phyloP scores from a whole-genome alignment of 2,797 vertebrate species.

The Sphenodon punctatus region DNA sequence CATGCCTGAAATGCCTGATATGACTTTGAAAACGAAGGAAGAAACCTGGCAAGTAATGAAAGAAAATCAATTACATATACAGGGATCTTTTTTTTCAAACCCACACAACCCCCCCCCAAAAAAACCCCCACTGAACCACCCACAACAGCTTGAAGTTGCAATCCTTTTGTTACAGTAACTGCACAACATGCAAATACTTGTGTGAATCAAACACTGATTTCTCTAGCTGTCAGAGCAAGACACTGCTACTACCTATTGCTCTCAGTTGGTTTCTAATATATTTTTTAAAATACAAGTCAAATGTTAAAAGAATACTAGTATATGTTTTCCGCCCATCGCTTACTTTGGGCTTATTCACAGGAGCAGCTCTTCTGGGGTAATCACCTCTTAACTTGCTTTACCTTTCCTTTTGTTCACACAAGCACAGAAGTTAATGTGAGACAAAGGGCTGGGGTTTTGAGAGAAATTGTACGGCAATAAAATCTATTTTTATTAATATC shows the following conservation, averaged over 20 bases:
- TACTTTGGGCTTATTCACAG: too few species aligned
- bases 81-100: background rate
- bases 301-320: conserved; percentile 8
- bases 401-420: too few species aligned
- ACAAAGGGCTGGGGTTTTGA: too few species aligned
- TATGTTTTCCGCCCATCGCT: conserved; percentile 19
- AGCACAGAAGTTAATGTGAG: too few species aligned
- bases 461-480: too few species aligned
- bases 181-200: conserved; percentile 51
- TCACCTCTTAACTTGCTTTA: too few species aligned
- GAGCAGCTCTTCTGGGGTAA: too few species aligned
- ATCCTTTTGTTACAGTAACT: conserved; percentile 64
- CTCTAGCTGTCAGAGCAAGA: conserved; percentile 73
- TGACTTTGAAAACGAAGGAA: conserved; percentile 61
- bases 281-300: background rate
- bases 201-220: conserved; percentile 71
- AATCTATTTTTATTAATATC: too few species aligned
- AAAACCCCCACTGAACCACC: conserved; percentile 11
- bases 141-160: conserved; percentile 61
- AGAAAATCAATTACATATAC: conserved; percentile 61
- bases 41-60: conserved; percentile 64
- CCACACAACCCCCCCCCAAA: too few species aligned
- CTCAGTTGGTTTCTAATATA: background rate
- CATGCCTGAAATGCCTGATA: conserved; percentile 62
- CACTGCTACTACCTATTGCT: conserved; percentile 65